phyloP scores from a whole-genome alignment of 2,113 vertebrate species.

The Nestor notabilis region DNA sequence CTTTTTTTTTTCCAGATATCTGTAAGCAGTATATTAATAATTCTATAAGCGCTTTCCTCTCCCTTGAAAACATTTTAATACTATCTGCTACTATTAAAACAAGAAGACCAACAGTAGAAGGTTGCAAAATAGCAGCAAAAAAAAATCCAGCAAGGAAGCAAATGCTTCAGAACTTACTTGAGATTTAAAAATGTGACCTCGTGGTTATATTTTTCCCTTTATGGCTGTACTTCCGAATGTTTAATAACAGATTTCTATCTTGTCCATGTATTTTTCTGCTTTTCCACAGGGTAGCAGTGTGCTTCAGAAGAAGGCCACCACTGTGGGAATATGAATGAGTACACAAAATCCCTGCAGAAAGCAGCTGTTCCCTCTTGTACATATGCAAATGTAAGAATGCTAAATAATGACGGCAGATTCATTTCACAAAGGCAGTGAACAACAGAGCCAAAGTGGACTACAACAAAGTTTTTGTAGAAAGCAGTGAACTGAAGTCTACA shows the following conservation, averaged over 20 bases:
- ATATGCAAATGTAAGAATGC: slow-evolving; percentile 44
- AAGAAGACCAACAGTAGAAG: not conserved
- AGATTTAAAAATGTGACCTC: not conserved
- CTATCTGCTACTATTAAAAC: not conserved
- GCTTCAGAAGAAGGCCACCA: slow-evolving; percentile 67
- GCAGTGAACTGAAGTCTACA: slow-evolving; percentile 2
- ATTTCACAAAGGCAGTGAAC: slow-evolving; percentile 39
- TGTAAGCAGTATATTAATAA: slow-evolving; percentile 31
- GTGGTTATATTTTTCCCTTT: not conserved
- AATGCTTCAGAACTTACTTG: not conserved
- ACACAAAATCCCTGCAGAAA: slow-evolving; percentile 60
- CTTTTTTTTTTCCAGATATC: not conserved
- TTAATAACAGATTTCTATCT: not conserved
- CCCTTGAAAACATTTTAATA: not conserved
- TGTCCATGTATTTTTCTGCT: slow-evolving; percentile 64
- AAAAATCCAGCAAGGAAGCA: not conserved
- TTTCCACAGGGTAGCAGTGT: slow-evolving; percentile 73
- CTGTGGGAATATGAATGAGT: slow-evolving; percentile 59
- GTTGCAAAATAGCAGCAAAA: not conserved
- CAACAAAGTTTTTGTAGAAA: slow-evolving; percentile 41
- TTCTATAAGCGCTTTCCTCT: not conserved
- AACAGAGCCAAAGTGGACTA: slow-evolving; percentile 16
- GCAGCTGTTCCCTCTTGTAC: slow-evolving; percentile 62
- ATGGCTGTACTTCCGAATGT: not conserved
- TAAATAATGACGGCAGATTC: slow-evolving; percentile 47